Conservation (phyloP, 2,888 invertebrate species). For the Parnassius apollo region DNA sequence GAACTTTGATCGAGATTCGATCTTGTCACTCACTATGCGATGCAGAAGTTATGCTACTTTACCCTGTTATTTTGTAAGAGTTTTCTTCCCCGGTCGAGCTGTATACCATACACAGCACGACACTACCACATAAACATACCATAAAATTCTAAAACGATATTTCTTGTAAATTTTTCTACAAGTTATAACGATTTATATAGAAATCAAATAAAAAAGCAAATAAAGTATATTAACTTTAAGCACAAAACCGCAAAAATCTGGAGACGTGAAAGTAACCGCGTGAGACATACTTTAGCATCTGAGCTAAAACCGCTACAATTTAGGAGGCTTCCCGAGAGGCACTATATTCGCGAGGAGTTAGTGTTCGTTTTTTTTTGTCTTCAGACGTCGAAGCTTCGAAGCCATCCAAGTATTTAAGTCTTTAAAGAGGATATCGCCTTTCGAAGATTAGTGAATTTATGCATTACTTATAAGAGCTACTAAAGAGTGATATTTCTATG, state of each 20-base stretch:
- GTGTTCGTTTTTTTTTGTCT: constrained; percentile 49
- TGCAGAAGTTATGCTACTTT: too few relatives aligned
- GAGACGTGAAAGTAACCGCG: constrained; percentile 24
- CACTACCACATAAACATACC: too few relatives aligned
- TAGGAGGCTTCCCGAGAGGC: constrained; percentile 60
- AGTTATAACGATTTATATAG: too few relatives aligned
- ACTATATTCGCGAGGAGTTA: constrained; percentile 37
- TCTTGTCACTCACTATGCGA: too few relatives aligned
- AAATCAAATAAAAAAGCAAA: too few relatives aligned
- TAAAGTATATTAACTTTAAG: not conserved
- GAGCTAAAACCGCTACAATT: constrained; percentile 53
- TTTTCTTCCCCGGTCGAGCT: too few relatives aligned
- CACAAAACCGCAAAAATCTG: not conserved
- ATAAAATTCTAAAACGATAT: too few relatives aligned
- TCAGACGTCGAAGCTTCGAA: constrained; percentile 42
- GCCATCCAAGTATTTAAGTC: constrained; percentile 39
- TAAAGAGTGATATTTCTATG: too few relatives aligned
- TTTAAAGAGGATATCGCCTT: constrained; percentile 44
- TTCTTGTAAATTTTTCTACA: too few relatives aligned
- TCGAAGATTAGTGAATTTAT: constrained; percentile 38
- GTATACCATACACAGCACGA: too few relatives aligned
- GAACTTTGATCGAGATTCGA: too few relatives aligned
- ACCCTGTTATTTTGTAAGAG: too few relatives aligned
- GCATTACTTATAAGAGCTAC: constrained; percentile 25
- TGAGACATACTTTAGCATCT: constrained; percentile 27